These are phyloP conservation scores for Hestina assimilis DNA, from an alignment of 1,140 invertebrate species.

Conservation along the genomic window DNA sequence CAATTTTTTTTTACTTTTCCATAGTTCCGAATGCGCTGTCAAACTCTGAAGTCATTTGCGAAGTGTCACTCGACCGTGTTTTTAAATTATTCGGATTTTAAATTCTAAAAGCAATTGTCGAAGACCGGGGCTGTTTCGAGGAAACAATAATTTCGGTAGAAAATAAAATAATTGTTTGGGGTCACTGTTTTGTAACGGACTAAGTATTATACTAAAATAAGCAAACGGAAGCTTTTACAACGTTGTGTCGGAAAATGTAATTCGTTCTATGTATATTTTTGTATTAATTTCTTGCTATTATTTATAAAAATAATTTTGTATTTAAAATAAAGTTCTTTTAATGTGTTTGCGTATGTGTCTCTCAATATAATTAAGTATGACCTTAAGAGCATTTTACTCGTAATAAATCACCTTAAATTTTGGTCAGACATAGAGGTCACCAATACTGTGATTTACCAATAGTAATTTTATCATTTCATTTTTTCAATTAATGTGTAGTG, in stretches of 20 bases:
- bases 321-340: too few relatives aligned
- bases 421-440: too few relatives aligned
- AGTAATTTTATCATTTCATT: too few relatives aligned
- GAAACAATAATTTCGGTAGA: slow-evolving; percentile 1
- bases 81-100: slow-evolving; percentile 15
- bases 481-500: too few relatives aligned
- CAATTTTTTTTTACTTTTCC: slow-evolving; percentile 15
- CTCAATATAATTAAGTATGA: too few relatives aligned
- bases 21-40: neutral
- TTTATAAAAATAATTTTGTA: too few relatives aligned
- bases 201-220: neutral
- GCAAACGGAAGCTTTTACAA: neutral
- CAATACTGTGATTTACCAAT: too few relatives aligned
- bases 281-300: too few relatives aligned
- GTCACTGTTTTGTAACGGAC: neutral
- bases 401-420: too few relatives aligned
- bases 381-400: too few relatives aligned
- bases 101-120: slow-evolving; percentile 6
- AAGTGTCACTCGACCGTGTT: slow-evolving; percentile 15
- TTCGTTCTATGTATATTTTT: neutral
- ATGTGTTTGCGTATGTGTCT: too few relatives aligned
- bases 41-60: slow-evolving; percentile 2
- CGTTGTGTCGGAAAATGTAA: neutral
- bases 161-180: slow-evolving; percentile 9
- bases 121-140: neutral